These are phyloP conservation scores for Cherax destructor DNA, from an alignment of 1,140 invertebrate genomes.

Conservation along the genomic window DNA sequence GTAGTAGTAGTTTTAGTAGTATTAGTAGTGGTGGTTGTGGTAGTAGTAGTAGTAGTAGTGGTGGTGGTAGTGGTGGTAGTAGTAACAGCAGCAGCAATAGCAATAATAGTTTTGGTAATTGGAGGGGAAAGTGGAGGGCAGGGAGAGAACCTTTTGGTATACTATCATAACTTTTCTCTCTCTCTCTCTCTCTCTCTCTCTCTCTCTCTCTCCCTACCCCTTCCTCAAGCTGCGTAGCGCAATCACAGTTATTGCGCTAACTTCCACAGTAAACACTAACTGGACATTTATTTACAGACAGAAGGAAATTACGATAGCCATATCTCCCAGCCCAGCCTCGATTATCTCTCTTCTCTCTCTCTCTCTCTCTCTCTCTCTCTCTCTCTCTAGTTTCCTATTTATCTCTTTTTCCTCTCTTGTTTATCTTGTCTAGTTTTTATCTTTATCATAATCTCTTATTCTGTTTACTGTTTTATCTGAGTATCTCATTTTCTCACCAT, in stretches of 20 bases:
- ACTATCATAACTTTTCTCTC: too few species aligned
- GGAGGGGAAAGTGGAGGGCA: too few species aligned
- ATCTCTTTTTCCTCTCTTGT: background rate
- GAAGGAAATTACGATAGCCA: background rate
- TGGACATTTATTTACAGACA: background rate
- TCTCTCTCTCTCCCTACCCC: background rate
- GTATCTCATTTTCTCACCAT: background rate
- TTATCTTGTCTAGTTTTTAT: background rate
- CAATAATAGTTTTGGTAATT: too few species aligned
- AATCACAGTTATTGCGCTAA: background rate
- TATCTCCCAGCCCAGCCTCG: background rate
- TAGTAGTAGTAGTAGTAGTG: too few species aligned
- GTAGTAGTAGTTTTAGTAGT: too few species aligned
- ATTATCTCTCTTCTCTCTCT: background rate
- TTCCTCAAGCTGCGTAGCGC: background rate
- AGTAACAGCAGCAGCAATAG: too few species aligned
- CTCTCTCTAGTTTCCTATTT: background rate
- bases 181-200: background rate
- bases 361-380: conserved; percentile 2
- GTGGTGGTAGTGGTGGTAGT: too few species aligned
- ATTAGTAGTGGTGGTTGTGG: too few species aligned
- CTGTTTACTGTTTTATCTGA: background rate
- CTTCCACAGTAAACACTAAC: background rate
- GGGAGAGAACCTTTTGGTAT: too few species aligned
- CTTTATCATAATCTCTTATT: background rate